phyloP scores from a whole-genome alignment of 1,140 invertebrate genomes.

The Berghia stephanieae region DNA sequence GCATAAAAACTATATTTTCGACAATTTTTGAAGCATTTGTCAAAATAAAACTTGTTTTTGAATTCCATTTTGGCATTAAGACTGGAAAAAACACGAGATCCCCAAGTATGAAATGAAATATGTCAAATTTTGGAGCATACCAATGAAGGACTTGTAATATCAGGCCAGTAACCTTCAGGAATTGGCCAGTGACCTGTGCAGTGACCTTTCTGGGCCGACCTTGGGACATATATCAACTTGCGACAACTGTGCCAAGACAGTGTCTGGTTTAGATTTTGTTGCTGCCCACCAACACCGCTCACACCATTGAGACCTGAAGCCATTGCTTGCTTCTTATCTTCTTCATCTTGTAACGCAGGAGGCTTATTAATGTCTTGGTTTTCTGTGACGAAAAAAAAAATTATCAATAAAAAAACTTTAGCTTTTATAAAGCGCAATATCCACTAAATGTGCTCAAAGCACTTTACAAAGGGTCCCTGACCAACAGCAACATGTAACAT shows the following conservation, averaged over 20 bases:
- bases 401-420: background rate
- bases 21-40: no score
- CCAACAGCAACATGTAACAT: no score
- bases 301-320: conserved; percentile 18
- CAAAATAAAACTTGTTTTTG: background rate
- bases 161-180: conserved; percentile 97
- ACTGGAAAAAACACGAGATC: no score
- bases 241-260: conserved; percentile 85
- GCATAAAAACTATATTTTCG: no score
- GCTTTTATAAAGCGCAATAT: background rate
- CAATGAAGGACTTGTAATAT: conserved; percentile 78
- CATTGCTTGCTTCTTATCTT: conserved; percentile 36
- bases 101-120: no score
- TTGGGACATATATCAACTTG: conserved; percentile 89
- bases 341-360: conserved; percentile 36
- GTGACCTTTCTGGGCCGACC: conserved; percentile 88
- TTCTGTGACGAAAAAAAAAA: conserved; percentile 40
- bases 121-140: no score
- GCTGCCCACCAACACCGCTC: conserved; percentile 24
- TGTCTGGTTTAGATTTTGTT: conserved; percentile 34
- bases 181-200: conserved; percentile 98
- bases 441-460: no score
- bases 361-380: conserved; percentile 55
- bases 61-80: background rate
- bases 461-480: no score